phyloP scores from a whole-genome alignment of 2,113 vertebrate species.

The Daubentonia madagascariensis region DNA sequence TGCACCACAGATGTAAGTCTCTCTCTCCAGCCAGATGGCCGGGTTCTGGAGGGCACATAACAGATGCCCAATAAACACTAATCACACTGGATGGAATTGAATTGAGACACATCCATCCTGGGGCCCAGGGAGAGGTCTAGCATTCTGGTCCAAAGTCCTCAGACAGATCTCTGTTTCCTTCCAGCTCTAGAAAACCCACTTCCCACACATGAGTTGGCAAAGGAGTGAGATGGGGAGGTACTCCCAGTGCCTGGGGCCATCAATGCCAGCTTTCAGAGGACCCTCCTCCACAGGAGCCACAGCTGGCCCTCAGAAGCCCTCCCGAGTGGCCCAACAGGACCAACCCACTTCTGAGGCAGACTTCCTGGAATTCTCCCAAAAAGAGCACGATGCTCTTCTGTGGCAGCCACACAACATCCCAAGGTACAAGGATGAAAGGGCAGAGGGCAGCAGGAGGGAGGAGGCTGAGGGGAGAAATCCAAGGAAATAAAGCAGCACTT shows the following conservation, averaged over 20 bases:
- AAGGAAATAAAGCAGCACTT: neutral
- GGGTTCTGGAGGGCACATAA: neutral
- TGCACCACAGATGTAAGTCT: neutral
- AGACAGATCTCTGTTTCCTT: neutral
- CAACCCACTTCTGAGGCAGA: neutral
- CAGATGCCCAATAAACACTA: neutral
- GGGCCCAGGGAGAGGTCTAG: neutral
- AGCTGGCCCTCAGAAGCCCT: neutral
- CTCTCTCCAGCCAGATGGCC: neutral
- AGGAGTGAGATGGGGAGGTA: neutral
- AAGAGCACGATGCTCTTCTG: neutral
- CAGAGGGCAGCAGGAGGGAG: neutral
- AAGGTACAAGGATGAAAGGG: slow-evolving; percentile 62
- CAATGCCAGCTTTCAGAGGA: neutral
- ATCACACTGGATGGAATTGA: neutral
- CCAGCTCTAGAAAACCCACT: neutral
- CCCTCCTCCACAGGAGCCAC: neutral
- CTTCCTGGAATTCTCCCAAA: neutral
- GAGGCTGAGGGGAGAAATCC: slow-evolving; percentile 23
- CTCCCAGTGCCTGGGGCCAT: neutral
- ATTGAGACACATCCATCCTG: neutral
- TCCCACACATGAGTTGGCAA: neutral
- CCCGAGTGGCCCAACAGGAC: neutral
- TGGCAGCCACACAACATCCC: neutral
- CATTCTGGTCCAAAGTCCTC: neutral